Evolutionary conservation across 2,113 vertebrate species (phyloP).

Genomic region (Trichomycterus rosablanca): DNA sequence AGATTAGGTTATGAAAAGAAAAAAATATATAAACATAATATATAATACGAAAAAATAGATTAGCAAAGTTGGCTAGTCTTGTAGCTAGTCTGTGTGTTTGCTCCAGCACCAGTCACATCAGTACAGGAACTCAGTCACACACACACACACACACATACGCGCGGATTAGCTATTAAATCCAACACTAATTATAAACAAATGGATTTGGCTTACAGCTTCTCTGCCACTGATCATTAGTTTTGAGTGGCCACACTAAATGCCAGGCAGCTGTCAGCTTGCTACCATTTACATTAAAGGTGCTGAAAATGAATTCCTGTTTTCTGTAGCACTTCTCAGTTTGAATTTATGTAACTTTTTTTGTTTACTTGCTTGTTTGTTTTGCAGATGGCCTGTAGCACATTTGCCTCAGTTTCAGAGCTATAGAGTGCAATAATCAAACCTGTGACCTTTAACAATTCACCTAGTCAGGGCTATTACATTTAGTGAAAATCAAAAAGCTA

Average conservation of each 20-base stretch:
- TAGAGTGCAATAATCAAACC: background rate
- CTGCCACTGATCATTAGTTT: conserved; percentile 23
- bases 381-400: background rate
- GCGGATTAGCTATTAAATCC: conserved; percentile 20
- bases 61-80: background rate
- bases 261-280: background rate
- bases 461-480: too few relatives aligned
- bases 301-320: background rate
- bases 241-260: background rate
- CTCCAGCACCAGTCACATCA: background rate
- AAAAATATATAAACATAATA: too few relatives aligned
- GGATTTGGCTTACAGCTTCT: conserved; percentile 21
- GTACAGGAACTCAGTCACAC: background rate
- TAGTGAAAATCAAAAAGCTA: too few relatives aligned
- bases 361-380: background rate
- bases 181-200: conserved; percentile 33
- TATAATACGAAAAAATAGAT: background rate
- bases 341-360: background rate
- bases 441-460: background rate
- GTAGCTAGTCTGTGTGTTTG: background rate
- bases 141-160: background rate
- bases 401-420: background rate
- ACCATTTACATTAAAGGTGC: background rate
- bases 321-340: background rate
- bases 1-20: too few relatives aligned